phyloP scores from a whole-genome alignment of 2,888 invertebrate species.

The Agriopis marginaria region DNA sequence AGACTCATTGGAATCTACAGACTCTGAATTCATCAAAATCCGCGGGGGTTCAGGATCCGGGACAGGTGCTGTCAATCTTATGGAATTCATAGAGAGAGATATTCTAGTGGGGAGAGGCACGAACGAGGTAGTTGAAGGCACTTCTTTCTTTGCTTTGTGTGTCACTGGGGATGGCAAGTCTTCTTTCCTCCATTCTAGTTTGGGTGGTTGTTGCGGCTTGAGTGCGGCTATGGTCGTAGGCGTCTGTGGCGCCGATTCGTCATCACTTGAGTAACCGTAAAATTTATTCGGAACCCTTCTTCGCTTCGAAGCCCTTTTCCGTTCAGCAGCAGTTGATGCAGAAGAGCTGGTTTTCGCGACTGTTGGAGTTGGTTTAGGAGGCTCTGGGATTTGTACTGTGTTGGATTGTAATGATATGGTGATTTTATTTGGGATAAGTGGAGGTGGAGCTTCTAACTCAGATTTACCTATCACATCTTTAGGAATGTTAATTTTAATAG shows the following conservation, averaged over 20 bases:
- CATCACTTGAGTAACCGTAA: conserved; percentile 95
- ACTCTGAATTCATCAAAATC: conserved; percentile 79
- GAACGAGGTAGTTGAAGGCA: conserved; percentile 68
- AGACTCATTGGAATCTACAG: conserved; percentile 81
- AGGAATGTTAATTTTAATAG: conserved; percentile 88
- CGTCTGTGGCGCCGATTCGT: conserved; percentile 84
- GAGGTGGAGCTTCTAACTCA: conserved; percentile 59
- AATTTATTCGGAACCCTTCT: conserved; percentile 94
- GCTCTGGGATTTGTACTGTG: conserved; percentile 80
- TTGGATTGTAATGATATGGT: conserved; percentile 83
- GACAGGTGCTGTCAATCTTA: conserved; percentile 80
- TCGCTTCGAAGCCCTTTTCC: conserved; percentile 91
- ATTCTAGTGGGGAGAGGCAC: conserved; percentile 63
- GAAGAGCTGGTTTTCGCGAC: conserved; percentile 47
- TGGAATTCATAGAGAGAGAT: conserved; percentile 68
- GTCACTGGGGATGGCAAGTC: conserved; percentile 88
- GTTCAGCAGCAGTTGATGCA: conserved; percentile 78
- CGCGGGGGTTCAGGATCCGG: conserved; percentile 81
- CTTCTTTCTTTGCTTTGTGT: conserved; percentile 79
- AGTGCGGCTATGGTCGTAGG: conserved; percentile 77
- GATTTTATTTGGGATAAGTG: conserved; percentile 76
- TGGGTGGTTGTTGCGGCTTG: conserved; percentile 87
- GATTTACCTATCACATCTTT: conserved; percentile 76
- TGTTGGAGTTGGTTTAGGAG: conserved; percentile 55
- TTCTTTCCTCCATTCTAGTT: conserved; percentile 91